A percentile compares a stretch with the other conserved stretches of the same genome.
phyloP scores from a whole-genome alignment of 2,113 vertebrate species.

The Marcusenius ussheri region DNA sequence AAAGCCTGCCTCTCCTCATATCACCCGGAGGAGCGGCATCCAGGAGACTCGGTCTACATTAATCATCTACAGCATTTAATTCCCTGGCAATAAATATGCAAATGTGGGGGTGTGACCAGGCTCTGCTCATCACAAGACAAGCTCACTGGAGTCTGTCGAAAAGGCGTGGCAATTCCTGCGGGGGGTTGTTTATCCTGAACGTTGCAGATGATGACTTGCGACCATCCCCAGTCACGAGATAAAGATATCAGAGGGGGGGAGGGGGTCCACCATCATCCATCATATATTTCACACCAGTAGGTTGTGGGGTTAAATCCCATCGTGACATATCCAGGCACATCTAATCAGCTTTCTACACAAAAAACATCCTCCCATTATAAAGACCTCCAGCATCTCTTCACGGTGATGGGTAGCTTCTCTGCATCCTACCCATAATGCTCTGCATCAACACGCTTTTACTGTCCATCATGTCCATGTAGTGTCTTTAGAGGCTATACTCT shows the following conservation, averaged over 20 bases:
- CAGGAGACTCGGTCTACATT: conserved; percentile 99
- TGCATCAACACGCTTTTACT: background rate
- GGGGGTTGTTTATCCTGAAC: background rate
- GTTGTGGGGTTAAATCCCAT: background rate
- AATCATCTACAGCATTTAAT: conserved; percentile 96
- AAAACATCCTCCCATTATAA: background rate
- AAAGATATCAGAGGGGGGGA: background rate
- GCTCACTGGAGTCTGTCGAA: conserved; percentile 75
- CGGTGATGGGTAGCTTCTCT: background rate
- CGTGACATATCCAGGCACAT: background rate
- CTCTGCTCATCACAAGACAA: conserved; percentile 95
- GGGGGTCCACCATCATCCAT: background rate
- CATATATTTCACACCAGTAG: background rate
- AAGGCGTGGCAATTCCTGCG: background rate
- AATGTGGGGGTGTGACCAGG: conserved; percentile 90
- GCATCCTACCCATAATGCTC: background rate
- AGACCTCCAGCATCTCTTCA: background rate
- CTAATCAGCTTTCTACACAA: background rate
- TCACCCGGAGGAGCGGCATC: conserved; percentile 98
- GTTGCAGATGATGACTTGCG: background rate
- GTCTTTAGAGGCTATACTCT: background rate
- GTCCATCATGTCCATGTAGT: background rate
- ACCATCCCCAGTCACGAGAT: background rate
- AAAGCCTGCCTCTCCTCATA: conserved; percentile 65
- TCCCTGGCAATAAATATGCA: conserved; percentile 99